Evolutionary conservation across 2,888 invertebrate genomes (phyloP).

Genomic region (Pammene fasciana): DNA sequence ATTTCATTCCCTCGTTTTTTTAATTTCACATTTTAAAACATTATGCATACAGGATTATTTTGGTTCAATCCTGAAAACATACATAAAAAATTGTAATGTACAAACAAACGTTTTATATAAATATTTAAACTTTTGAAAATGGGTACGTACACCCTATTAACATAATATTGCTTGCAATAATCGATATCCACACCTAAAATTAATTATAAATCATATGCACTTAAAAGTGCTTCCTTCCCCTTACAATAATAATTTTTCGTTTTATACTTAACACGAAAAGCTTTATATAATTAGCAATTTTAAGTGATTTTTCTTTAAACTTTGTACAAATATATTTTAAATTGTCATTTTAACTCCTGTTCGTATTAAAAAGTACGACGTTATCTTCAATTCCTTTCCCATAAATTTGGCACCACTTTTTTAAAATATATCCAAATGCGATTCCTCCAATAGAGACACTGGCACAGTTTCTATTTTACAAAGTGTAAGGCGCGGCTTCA

Average conservation of each 20-base stretch:
- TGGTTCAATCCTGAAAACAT: too few species aligned
- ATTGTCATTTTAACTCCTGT: slow-evolving; percentile 34
- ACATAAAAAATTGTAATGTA: not conserved
- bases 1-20: not conserved
- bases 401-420: slow-evolving; percentile 55
- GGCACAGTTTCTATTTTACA: slow-evolving; percentile 17
- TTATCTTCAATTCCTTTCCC: slow-evolving; percentile 66
- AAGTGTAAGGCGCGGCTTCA: slow-evolving; percentile 11
- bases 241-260: slow-evolving; percentile 44
- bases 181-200: not conserved
- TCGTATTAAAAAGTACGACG: slow-evolving; percentile 35
- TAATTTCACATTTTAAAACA: too few species aligned
- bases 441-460: slow-evolving; percentile 18
- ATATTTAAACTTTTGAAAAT: not conserved
- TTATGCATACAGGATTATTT: too few species aligned
- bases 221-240: slow-evolving; percentile 46
- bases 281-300: slow-evolving; percentile 49
- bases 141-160: not conserved
- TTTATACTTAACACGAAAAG: slow-evolving; percentile 51
- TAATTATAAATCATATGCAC: slow-evolving; percentile 17
- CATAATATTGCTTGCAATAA: slow-evolving; percentile 8
- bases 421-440: slow-evolving; percentile 36
- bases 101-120: not conserved
- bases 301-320: slow-evolving; percentile 48
- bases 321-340: slow-evolving; percentile 48